These are phyloP conservation scores for Danionella cerebrum DNA, from an alignment of 2,113 vertebrate species.

Conservation along the genomic window DNA sequence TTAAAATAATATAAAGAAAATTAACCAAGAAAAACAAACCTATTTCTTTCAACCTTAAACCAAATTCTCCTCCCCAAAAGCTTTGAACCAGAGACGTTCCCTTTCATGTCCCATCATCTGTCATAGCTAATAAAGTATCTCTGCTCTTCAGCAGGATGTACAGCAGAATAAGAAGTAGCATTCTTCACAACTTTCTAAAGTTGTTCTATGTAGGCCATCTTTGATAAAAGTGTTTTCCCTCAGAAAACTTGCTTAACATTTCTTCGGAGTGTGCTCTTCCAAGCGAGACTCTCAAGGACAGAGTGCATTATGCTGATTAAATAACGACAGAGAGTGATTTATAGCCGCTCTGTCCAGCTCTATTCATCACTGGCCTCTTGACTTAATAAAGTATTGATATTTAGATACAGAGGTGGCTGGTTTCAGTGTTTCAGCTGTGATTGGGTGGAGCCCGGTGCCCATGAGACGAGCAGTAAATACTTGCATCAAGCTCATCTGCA, in stretches of 20 bases:
- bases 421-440: constrained; percentile 6
- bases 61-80: background rate
- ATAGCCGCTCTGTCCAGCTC: constrained; percentile 26
- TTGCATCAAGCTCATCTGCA: constrained; percentile 26
- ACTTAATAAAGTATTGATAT: constrained; percentile 48
- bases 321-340: constrained; percentile 45
- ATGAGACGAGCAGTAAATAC: background rate
- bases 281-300: constrained; percentile 36
- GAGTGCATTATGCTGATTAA: constrained; percentile 42
- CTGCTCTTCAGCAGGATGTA: background rate
- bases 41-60: background rate
- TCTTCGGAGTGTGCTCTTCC: background rate
- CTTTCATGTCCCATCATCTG: background rate
- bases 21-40: no score
- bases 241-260: background rate
- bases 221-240: background rate
- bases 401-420: constrained; percentile 14
- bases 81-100: background rate
- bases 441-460: background rate
- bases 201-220: constrained; percentile 4
- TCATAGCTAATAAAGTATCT: constrained; percentile 5
- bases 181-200: background rate
- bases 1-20: no score
- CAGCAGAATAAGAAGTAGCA: background rate
- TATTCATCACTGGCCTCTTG: constrained; percentile 36